These are phyloP conservation scores for Maconellicoccus hirsutus DNA, from an alignment of 1,140 invertebrate species.

Conservation along the genomic window DNA sequence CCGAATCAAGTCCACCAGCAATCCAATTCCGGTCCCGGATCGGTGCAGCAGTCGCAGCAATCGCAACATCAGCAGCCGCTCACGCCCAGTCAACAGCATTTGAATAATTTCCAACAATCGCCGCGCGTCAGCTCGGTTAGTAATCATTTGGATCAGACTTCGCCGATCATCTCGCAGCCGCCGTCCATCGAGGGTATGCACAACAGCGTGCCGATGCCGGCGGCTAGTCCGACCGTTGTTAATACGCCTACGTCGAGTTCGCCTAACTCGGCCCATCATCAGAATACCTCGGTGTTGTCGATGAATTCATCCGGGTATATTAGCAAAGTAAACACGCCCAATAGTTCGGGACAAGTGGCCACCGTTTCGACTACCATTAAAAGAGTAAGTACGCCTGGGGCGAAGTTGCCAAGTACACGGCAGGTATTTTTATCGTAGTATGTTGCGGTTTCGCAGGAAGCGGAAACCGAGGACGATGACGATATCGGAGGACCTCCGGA, in stretches of 20 bases:
- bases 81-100: slow-evolving; percentile 17
- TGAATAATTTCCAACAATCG: slow-evolving; percentile 19
- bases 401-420: too few relatives aligned
- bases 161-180: slow-evolving; percentile 13
- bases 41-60: slow-evolving; percentile 40
- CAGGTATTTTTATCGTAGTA: too few relatives aligned
- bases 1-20: slow-evolving; percentile 28
- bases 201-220: slow-evolving; percentile 7
- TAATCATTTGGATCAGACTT: neutral
- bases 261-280: slow-evolving; percentile 10
- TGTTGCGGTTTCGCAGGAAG: neutral
- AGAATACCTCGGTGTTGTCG: neutral
- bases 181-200: slow-evolving; percentile 14
- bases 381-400: neutral
- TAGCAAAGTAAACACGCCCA: neutral
- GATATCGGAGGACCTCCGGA: neutral
- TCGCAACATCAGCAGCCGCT: slow-evolving; percentile 23
- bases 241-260: neutral
- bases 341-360: slow-evolving; percentile 6
- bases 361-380: slow-evolving; percentile 14
- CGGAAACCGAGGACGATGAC: neutral
- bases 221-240: slow-evolving; percentile 12
- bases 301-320: neutral
- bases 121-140: slow-evolving; percentile 2
- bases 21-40: slow-evolving; percentile 44